Conservation (phyloP, 1,140 invertebrate species). For the Drosophila ironensis region DNA sequence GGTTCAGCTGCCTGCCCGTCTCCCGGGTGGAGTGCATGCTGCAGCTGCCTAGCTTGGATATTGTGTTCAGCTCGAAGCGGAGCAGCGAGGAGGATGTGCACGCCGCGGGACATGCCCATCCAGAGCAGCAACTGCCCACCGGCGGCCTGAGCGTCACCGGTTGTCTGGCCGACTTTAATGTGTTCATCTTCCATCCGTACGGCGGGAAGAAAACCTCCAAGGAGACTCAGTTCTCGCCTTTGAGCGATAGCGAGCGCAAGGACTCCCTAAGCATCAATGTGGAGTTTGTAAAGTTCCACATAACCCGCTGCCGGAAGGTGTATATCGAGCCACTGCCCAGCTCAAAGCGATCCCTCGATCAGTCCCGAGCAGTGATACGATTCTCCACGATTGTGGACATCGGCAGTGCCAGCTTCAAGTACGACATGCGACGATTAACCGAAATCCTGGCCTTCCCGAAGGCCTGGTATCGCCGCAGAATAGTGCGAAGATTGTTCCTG, state of each 20-base stretch:
- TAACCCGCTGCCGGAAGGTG: conserved; percentile 93
- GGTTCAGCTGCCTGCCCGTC: conserved; percentile 97
- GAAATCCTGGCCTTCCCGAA: conserved; percentile 99
- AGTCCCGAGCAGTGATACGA: conserved; percentile 90
- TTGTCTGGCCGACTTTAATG: conserved; percentile 96
- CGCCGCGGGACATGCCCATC: conserved; percentile 29
- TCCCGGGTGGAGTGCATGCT: conserved; percentile 98
- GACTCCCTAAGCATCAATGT: conserved; percentile 98
- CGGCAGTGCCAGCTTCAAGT: conserved; percentile 99
- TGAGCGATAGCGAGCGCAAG: conserved; percentile 94
- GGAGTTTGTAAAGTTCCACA: conserved; percentile 97
- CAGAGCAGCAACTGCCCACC: conserved; percentile 69
- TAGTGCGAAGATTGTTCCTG: conserved; percentile 95
- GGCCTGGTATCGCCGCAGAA: conserved; percentile 97
- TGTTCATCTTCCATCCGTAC: conserved; percentile 99
- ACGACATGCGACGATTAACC: conserved; percentile 98
- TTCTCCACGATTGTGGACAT: conserved; percentile 98
- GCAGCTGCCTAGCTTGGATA: conserved; percentile 96
- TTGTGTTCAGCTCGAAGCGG: conserved; percentile 95
- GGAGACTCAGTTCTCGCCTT: conserved; percentile 92
- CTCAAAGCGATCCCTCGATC: conserved; percentile 82
- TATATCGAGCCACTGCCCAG: conserved; percentile 86
- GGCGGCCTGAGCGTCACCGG: conserved; percentile 91
- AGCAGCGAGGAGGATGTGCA: conserved; percentile 86
- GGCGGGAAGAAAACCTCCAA: conserved; percentile 94